Conservation (phyloP, 2,888 invertebrate genomes). For the Sialis lutaria region DNA sequence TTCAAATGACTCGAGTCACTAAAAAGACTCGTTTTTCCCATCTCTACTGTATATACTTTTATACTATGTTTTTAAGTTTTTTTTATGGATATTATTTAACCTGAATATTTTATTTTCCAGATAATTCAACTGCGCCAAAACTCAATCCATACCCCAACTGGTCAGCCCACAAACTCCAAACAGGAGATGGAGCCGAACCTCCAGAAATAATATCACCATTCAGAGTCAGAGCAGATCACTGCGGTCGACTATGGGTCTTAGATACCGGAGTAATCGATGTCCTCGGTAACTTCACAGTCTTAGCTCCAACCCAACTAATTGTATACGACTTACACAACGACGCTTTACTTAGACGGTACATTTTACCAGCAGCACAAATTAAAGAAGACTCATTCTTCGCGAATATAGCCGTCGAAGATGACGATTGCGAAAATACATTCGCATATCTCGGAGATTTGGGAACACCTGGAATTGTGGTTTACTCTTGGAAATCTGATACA, state of each 20-base stretch:
- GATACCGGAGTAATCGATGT: constrained; percentile 54
- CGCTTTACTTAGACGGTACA: constrained; percentile 43
- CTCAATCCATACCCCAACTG: constrained; percentile 66
- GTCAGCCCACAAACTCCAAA: constrained; percentile 48
- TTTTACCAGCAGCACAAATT: constrained; percentile 42
- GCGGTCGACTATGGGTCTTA: constrained; percentile 62
- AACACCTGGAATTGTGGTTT: constrained; percentile 52
- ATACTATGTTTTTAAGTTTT: no score
- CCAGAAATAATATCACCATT: constrained; percentile 59
- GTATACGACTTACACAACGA: constrained; percentile 59
- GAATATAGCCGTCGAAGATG: constrained; percentile 61
- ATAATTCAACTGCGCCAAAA: constrained; percentile 45
- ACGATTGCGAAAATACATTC: constrained; percentile 50
- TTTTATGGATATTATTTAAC: no score
- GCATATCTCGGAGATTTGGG: constrained; percentile 58
- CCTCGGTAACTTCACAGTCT: constrained; percentile 27
- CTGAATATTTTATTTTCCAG: constrained; percentile 32
- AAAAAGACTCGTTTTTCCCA: no score
- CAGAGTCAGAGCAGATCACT: constrained; percentile 53
- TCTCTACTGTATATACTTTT: no score
- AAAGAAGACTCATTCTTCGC: constrained; percentile 55
- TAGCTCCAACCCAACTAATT: constrained; percentile 42
- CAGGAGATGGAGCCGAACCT: constrained; percentile 25
- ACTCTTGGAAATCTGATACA: constrained; percentile 50
- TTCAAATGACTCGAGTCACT: no score